Evolutionary conservation across 2,888 invertebrate genomes (phyloP), one percentile per base, ranked within the genome.

Genomic region (Coenonympha glycerion): DNA sequence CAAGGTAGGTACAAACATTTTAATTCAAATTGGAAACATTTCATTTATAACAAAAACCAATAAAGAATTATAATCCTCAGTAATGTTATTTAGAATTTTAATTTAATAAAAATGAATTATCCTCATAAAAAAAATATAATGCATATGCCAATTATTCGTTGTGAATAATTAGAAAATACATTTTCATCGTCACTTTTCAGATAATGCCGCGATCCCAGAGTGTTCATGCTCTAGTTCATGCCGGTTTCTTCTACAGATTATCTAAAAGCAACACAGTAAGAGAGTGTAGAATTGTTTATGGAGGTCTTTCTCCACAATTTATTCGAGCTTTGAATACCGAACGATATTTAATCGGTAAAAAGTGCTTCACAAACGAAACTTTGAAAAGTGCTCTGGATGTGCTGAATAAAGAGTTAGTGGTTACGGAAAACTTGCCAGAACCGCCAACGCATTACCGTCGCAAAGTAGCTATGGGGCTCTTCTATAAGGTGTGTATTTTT

Each of bases 191-290:
- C n/a, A n/a, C n/a, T 39, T 71, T 66, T n/a, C 64, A 94, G 93
- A 90, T 93, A 41, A 92, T 91, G 89, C 90, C 91, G 0, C 81
- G 92, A 51, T 89, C 91, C 1, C 92, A 92, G 79, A 93, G 92
- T 65, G 91, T 92, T 0, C 92, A 92, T 62, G 93, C 93, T 0
- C 88, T 91, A 50, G 91, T 94, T 0, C 92, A 93, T 64, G 92
- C 92, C 9, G 94, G 91, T 5, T 93, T 94, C 65, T 69, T 91
- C 0, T 88, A 91, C 42, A 65, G 71, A 61, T 41, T 78, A 2
- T 51, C 58, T 11, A 13, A 16, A 3, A 33, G 69, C 53, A 56
- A 77, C 55, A 73, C 76, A 11, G 71, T 88, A 1, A 57, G 68
- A 16, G 68, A 69, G 11, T 89, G 89, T 2, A 71, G 73, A 37